Evolutionary conservation across 2,797 vertebrate species (phyloP).

Genomic region (Lates japonicus): DNA sequence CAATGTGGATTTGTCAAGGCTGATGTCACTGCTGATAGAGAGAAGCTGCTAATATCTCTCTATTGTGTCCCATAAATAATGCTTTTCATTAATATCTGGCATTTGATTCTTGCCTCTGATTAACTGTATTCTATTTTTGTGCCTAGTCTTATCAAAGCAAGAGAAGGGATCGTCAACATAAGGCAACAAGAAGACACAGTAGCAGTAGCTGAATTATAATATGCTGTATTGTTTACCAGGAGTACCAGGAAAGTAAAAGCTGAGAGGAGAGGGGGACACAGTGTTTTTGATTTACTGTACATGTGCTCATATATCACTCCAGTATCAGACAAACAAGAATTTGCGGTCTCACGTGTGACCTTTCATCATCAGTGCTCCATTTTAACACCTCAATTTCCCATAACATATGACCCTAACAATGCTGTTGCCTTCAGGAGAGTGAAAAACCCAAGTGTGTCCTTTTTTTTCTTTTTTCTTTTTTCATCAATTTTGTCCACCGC

Average conservation of each 20-base stretch:
- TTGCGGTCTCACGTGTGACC: conserved; percentile 8
- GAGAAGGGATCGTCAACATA: neutral
- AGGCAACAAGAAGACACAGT: neutral
- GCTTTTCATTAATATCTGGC: neutral
- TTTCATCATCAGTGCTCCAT: conserved; percentile 8
- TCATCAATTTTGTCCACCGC: conserved; percentile 16
- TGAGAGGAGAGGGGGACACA: neutral
- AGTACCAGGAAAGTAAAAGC: neutral
- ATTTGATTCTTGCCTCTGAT: neutral
- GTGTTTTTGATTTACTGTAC: neutral
- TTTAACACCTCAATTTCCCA: conserved; percentile 51
- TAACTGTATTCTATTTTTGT: neutral
- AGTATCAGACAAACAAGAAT: neutral
- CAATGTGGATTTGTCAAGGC: neutral
- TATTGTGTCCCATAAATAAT: neutral
- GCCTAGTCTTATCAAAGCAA: neutral
- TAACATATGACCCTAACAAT: conserved; percentile 6
- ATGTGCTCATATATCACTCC: neutral
- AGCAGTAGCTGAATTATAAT: neutral
- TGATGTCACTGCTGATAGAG: too few relatives aligned
- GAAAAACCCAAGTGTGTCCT: conserved; percentile 1
- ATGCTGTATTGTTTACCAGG: too few relatives aligned
- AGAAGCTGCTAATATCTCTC: neutral
- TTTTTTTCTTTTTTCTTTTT: neutral
- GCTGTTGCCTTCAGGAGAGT: conserved; percentile 2